A percentile compares a stretch with the other conserved stretches of the same genome.
These are phyloP conservation scores for Strix uralensis DNA, from an alignment of 2,113 vertebrate genomes.

Conservation along the genomic window DNA sequence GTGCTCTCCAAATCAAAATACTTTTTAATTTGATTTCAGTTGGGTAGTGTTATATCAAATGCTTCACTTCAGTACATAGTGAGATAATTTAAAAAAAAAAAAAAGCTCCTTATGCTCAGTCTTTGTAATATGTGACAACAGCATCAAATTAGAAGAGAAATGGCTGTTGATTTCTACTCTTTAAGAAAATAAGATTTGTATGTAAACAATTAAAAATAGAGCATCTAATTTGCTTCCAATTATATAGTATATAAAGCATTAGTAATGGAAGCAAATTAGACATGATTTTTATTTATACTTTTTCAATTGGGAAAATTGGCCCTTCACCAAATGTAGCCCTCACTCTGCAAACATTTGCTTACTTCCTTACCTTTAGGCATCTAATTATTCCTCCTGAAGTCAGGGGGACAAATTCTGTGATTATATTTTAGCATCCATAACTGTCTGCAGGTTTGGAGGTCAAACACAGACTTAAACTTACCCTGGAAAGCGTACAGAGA, in stretches of 20 bases:
- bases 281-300: constrained; percentile 33
- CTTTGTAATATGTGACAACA: constrained; percentile 62
- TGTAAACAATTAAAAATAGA: constrained; percentile 71
- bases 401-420: background rate
- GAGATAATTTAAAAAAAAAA: constrained; percentile 43
- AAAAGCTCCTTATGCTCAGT: constrained; percentile 3
- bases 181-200: constrained; percentile 68
- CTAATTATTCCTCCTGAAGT: background rate
- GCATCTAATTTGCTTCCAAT: constrained; percentile 55
- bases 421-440: background rate
- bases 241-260: constrained; percentile 33
- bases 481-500: background rate
- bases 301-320: constrained; percentile 9
- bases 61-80: constrained; percentile 38
- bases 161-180: constrained; percentile 54
- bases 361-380: constrained; percentile 24
- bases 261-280: constrained; percentile 39
- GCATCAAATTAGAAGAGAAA: constrained; percentile 62
- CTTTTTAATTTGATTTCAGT: constrained; percentile 50
- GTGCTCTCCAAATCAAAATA: constrained; percentile 67
- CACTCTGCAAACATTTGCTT: background rate
- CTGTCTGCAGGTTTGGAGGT: background rate
- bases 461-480: background rate
- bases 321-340: constrained; percentile 18
- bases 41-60: constrained; percentile 60